Evolutionary conservation across 2,888 invertebrate genomes (phyloP), one percentile per base, ranked within the genome.

Genomic region (Diarsia rubi): DNA sequence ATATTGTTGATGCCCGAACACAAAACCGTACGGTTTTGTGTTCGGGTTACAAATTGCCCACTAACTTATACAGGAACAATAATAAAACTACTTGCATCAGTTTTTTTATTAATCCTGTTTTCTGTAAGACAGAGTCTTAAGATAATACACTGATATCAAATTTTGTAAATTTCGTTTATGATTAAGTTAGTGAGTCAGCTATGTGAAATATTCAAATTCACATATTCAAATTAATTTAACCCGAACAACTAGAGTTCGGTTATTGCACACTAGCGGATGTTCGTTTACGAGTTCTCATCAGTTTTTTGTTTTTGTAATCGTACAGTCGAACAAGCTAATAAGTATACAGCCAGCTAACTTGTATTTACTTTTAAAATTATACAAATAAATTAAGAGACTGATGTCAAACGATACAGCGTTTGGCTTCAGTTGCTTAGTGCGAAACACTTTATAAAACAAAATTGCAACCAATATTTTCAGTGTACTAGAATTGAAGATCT

Each of bases 91-190:
- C 57, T 52, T 24, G 42, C 31, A 79, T 76, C 47, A 49, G 16
- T 63, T 31, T 42, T 62, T 44, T 16, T 49, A n/a, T 37, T 8
- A 44, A 79, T 79, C 42, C 37, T 45, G 11, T 64, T 49, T 45
- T 79, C 81, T 73, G 45, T 21, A 49, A 44, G 49, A 37, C 64
- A 54, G 44, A 57, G 19, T 64, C 37, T 12, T 72, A 44, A 31
- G 69, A 75, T 79, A 79, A 31, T 70, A 27, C 45, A 80, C 64
- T 49, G 27, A 73, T 52, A 80, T 52, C 52, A 64, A 78, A 27
- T 73, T 57, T 57, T 37, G 44, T 19, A 73, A 77, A 63, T 52
- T 42, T 73, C n/a, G 16, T 54, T 62, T 24, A 16, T 67, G 24
- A 75, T n/a, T 67, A 45, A 62, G 24, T 63, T 63, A 47, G 9